A percentile compares a stretch with the other conserved stretches of the same genome.
Conservation (phyloP, 1,140 invertebrate genomes). For the Papilio dardanus region DNA sequence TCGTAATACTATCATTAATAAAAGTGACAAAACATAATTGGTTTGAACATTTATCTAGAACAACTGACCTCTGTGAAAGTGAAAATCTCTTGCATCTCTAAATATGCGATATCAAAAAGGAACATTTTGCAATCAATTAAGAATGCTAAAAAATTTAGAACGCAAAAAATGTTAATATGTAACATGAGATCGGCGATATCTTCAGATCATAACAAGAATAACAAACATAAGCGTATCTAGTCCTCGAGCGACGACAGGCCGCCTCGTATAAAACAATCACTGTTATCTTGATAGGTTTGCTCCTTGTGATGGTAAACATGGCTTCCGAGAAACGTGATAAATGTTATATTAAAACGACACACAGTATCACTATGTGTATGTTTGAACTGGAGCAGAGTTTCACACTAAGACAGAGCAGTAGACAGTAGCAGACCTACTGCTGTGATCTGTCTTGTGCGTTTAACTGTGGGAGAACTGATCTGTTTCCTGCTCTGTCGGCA, state of each 20-base stretch:
- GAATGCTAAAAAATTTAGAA: neutral
- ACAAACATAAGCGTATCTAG: conserved; percentile 26
- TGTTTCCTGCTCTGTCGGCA: neutral
- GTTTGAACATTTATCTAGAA: neutral
- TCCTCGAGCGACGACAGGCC: conserved; percentile 55
- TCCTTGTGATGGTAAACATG: conserved; percentile 61
- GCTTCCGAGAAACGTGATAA: conserved; percentile 66
- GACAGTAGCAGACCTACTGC: neutral
- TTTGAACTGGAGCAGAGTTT: conserved; percentile 32
- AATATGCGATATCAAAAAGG: no score
- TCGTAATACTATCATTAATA: neutral
- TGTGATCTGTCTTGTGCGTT: neutral
- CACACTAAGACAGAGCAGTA: neutral
- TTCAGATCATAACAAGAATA: conserved; percentile 31
- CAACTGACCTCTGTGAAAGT: no score
- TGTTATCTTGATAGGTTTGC: conserved; percentile 78
- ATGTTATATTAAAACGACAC: conserved; percentile 60
- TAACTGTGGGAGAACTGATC: neutral
- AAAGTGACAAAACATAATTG: no score
- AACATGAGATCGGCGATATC: conserved; percentile 19
- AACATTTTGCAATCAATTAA: no score
- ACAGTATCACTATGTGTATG: conserved; percentile 44
- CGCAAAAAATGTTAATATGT: neutral
- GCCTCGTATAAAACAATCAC: conserved; percentile 60
- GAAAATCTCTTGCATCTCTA: no score